These are phyloP conservation scores for Alethe diademata DNA, from an alignment of 2,113 vertebrate species.

Conservation along the genomic window DNA sequence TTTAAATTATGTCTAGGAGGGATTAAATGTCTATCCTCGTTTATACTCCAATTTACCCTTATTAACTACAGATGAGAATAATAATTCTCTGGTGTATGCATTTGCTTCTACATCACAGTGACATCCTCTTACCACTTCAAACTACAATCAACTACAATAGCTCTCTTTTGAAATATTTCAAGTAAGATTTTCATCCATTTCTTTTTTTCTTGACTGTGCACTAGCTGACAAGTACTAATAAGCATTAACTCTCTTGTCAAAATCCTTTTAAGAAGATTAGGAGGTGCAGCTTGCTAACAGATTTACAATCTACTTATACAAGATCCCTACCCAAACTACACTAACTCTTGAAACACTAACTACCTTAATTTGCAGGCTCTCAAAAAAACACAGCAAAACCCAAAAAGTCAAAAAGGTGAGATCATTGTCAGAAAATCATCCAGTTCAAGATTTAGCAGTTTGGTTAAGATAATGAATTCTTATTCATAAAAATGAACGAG, in stretches of 20 bases:
- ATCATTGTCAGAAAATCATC: neutral
- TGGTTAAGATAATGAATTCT: neutral
- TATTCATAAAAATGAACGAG: neutral
- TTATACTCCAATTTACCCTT: neutral
- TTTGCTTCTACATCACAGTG: neutral
- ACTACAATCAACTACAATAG: neutral
- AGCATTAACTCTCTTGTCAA: conserved; percentile 36
- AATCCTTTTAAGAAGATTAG: conserved; percentile 50
- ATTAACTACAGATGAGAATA: neutral
- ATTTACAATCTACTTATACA: neutral
- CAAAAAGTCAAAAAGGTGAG: neutral
- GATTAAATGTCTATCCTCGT: neutral
- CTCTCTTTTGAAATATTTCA: conserved; percentile 1
- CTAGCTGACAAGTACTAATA: conserved; percentile 28
- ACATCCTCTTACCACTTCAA: conserved; percentile 7
- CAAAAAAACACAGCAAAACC: neutral
- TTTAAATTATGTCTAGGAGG: neutral
- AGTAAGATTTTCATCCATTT: neutral
- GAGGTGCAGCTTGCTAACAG: neutral
- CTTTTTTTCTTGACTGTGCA: neutral
- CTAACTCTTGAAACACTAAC: neutral
- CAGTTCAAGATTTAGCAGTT: neutral
- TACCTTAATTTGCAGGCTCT: neutral
- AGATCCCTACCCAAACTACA: neutral
- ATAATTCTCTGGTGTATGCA: neutral